A percentile compares a stretch with the other conserved stretches of the same genome.
phyloP scores from a whole-genome alignment of 2,888 invertebrate genomes.

The Aricia artaxerxes region DNA sequence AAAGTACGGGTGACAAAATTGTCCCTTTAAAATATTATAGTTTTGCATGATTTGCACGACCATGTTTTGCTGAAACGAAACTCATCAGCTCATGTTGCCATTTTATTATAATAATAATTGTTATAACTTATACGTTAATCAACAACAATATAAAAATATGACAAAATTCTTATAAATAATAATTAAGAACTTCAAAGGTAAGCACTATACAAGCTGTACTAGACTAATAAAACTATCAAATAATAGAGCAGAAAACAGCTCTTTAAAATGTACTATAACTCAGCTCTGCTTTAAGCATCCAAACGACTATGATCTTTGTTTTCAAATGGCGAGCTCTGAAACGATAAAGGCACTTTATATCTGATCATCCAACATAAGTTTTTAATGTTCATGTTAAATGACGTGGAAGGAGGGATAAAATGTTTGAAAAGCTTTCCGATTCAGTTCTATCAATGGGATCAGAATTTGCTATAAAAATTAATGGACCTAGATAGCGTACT shows the following conservation, averaged over 20 bases:
- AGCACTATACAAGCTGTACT: not conserved
- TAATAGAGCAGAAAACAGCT: not conserved
- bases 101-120: no score
- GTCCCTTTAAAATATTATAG: no score
- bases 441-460: not conserved
- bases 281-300: not conserved
- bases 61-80: no score
- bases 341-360: constrained; percentile 18
- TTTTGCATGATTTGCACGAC: no score
- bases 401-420: constrained; percentile 30
- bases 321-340: not conserved
- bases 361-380: constrained; percentile 28
- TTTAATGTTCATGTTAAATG: constrained; percentile 35
- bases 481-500: not conserved
- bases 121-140: no score
- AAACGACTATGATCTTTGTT: constrained; percentile 1
- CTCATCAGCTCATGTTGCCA: no score
- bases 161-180: no score
- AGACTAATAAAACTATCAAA: not conserved
- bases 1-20: no score
- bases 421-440: constrained; percentile 8
- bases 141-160: no score
- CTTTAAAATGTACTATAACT: not conserved
- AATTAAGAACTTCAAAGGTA: no score
- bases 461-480: not conserved